phyloP scores from a whole-genome alignment of 1,140 invertebrate species.

The Dinothrombium tinctorium region DNA sequence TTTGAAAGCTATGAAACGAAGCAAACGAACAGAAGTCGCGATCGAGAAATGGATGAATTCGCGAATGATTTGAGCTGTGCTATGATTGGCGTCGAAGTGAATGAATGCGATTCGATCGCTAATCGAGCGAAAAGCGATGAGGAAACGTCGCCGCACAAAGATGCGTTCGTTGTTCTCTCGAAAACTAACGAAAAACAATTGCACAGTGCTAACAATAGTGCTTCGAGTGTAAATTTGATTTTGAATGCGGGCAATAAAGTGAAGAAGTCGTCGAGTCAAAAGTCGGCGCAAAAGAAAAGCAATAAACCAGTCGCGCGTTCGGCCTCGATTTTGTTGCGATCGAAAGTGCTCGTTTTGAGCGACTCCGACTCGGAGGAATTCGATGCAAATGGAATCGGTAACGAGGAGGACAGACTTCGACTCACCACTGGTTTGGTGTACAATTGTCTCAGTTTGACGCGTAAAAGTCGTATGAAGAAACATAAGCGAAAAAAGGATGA shows the following conservation, averaged over 20 bases:
- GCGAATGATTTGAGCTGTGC: constrained; percentile 1
- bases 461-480: constrained; percentile 1
- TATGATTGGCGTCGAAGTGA: background rate
- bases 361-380: background rate
- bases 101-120: background rate
- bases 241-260: background rate
- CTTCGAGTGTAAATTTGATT: background rate
- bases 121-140: background rate
- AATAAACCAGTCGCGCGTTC: background rate
- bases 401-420: background rate
- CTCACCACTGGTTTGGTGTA: background rate
- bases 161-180: too few species aligned
- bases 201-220: background rate
- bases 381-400: background rate
- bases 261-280: background rate
- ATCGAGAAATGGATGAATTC: constrained; percentile 2
- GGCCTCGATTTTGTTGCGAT: constrained; percentile 1
- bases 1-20: too few species aligned
- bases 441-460: background rate
- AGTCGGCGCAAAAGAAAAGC: background rate
- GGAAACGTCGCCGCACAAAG: background rate
- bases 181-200: too few species aligned
- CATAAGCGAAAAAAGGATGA: background rate
- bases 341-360: background rate
- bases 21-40: too few species aligned